A percentile compares a stretch with the other conserved stretches of the same genome.
These are phyloP conservation scores for Lacanobia wlatinum DNA, from an alignment of 2,888 invertebrate genomes.

Conservation along the genomic window DNA sequence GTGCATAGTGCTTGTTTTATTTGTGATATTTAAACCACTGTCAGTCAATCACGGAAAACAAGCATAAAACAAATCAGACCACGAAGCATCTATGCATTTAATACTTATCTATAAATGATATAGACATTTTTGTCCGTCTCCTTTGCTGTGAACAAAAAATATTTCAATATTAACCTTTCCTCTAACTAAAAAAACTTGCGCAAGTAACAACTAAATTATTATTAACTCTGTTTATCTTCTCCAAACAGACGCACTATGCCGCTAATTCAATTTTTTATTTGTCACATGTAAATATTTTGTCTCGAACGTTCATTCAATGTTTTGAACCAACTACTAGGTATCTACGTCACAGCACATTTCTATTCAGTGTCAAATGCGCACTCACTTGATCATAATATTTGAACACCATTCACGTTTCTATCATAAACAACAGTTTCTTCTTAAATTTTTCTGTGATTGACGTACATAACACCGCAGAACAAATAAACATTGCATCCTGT, in stretches of 20 bases:
- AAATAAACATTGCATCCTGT: constrained; percentile 62
- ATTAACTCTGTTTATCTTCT: constrained; percentile 15
- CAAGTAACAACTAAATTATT: constrained; percentile 18
- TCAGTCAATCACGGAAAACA: background rate
- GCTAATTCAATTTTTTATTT: constrained; percentile 32
- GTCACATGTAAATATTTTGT: constrained; percentile 35
- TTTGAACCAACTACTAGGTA: constrained; percentile 17
- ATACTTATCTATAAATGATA: too few species aligned
- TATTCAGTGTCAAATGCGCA: constrained; percentile 63
- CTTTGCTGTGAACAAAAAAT: background rate
- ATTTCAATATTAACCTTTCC: background rate
- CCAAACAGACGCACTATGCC: constrained; percentile 18
- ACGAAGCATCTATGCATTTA: too few species aligned
- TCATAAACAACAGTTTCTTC: constrained; percentile 37
- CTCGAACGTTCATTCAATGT: constrained; percentile 31
- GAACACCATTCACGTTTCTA: constrained; percentile 42
- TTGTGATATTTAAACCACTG: background rate
- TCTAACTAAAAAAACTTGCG: constrained; percentile 5
- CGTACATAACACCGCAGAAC: constrained; percentile 68
- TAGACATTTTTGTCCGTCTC: background rate
- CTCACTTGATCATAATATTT: constrained; percentile 55
- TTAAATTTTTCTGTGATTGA: constrained; percentile 63
- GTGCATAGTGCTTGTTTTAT: background rate
- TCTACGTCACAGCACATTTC: constrained; percentile 51
- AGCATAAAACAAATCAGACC: background rate